Conservation (phyloP, 2,797 vertebrate genomes). For the Pampus argenteus region DNA sequence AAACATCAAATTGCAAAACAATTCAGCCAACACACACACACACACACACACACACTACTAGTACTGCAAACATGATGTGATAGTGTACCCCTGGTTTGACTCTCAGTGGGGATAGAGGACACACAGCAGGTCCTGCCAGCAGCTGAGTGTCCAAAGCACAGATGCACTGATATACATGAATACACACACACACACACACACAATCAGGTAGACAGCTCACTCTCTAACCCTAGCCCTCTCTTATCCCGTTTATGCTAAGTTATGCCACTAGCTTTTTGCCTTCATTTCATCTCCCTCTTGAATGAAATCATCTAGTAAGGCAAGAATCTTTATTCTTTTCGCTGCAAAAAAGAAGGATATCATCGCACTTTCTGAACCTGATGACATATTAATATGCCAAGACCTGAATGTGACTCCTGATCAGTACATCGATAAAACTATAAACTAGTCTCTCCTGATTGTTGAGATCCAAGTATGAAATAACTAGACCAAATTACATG, state of each 20-base stretch:
- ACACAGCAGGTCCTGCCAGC: background rate
- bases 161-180: slow-evolving; percentile 15
- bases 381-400: background rate
- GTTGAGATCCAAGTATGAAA: too few species aligned
- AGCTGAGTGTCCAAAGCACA: slow-evolving; percentile 13
- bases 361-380: background rate
- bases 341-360: background rate
- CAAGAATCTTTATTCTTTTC: background rate
- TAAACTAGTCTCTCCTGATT: too few species aligned
- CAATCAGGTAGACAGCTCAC: background rate
- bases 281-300: background rate
- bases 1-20: background rate
- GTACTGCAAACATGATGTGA: background rate
- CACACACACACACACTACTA: background rate
- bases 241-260: slow-evolving; percentile 5
- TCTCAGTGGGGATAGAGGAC: background rate
- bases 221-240: background rate
- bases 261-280: background rate
- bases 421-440: too few species aligned
- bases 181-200: background rate
- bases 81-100: slow-evolving; percentile 8
- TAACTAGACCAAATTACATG: too few species aligned
- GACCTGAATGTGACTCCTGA: too few species aligned
- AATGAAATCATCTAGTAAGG: background rate
- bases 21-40: background rate